phyloP scores from a whole-genome alignment of 2,888 invertebrate species.

The Entomobrya proxima region DNA sequence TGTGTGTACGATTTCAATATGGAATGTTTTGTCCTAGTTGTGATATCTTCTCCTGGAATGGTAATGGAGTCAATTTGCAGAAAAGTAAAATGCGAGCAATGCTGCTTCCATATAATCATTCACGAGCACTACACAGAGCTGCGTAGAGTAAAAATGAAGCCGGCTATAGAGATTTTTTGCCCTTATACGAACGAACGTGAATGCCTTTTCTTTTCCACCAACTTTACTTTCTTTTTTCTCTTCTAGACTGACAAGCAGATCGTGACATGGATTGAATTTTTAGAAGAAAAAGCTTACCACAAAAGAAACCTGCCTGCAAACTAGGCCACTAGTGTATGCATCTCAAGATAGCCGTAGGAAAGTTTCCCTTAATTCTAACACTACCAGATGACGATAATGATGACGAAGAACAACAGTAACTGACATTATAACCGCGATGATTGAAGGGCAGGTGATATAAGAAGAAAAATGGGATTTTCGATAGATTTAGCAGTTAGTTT shows the following conservation, averaged over 20 bases:
- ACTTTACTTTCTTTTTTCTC: slow-evolving; percentile 24
- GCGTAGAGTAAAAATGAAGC: background rate
- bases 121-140: background rate
- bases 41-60: slow-evolving; percentile 20
- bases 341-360: slow-evolving; percentile 29
- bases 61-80: slow-evolving; percentile 58
- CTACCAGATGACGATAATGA: background rate
- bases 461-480: background rate
- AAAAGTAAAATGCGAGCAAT: slow-evolving; percentile 5
- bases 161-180: background rate
- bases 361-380: slow-evolving; percentile 16
- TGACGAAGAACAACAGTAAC: background rate
- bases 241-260: slow-evolving; percentile 45
- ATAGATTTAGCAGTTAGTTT: too few species aligned
- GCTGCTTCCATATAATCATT: slow-evolving; percentile 6
- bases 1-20: slow-evolving; percentile 20
- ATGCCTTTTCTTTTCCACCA: slow-evolving; percentile 27
- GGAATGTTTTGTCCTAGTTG: slow-evolving; percentile 41
- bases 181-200: background rate
- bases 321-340: slow-evolving; percentile 26
- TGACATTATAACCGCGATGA: background rate
- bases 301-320: slow-evolving; percentile 6
- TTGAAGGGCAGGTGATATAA: slow-evolving; percentile 43
- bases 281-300: background rate
- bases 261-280: slow-evolving; percentile 48